Conservation (phyloP, 2,113 vertebrate genomes). For the Bombycilla garrulus region DNA sequence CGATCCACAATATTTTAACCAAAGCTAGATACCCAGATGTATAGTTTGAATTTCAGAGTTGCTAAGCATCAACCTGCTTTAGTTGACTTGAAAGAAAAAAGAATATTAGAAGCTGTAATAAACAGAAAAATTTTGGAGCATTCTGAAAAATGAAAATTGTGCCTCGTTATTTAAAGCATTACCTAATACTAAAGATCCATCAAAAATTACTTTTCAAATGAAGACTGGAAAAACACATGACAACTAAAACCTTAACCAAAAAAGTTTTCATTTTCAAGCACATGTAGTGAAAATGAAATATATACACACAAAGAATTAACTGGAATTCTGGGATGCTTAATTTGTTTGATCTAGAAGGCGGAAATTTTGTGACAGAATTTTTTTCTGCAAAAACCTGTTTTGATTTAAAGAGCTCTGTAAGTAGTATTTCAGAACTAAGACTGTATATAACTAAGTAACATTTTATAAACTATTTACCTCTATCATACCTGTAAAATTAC, state of each 20-base stretch:
- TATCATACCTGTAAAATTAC: neutral
- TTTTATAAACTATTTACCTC: neutral
- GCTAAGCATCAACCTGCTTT: neutral
- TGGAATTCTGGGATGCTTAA: neutral
- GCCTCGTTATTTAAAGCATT: neutral
- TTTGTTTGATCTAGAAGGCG: neutral
- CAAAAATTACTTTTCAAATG: neutral
- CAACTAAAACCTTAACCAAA: neutral
- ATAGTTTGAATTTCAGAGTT: neutral
- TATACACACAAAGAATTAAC: neutral
- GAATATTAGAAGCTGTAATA: neutral
- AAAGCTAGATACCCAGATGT: neutral
- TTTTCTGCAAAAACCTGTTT: neutral
- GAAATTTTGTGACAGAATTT: neutral
- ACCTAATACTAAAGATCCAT: neutral
- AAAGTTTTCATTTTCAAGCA: neutral
- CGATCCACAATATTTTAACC: neutral
- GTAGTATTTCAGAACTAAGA: neutral
- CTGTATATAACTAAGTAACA: neutral
- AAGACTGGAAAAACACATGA: neutral
- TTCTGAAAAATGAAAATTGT: neutral
- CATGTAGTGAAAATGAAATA: neutral
- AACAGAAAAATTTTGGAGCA: neutral
- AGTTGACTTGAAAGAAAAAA: neutral
- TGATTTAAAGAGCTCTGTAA: neutral